phyloP scores from a whole-genome alignment of 2,888 invertebrate species.

The Meganola albula region DNA sequence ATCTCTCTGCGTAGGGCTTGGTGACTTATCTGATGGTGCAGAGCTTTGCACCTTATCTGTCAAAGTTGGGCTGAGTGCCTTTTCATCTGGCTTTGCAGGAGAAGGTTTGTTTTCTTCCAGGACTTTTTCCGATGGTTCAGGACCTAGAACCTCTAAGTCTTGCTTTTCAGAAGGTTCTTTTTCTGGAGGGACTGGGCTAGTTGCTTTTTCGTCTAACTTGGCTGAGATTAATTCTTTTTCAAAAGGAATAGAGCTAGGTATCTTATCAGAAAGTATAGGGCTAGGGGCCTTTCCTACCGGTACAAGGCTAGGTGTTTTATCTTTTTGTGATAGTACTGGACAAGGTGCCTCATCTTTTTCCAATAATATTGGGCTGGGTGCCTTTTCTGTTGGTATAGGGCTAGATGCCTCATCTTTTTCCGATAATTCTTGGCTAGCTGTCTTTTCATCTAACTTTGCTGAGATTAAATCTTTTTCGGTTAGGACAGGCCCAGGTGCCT shows the following conservation, averaged over 20 bases:
- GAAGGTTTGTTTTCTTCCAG: no score
- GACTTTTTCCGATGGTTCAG: no score
- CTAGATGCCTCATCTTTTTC: not conserved
- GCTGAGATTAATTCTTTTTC: slow-evolving; percentile 3
- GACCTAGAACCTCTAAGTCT: no score
- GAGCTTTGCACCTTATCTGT: no score
- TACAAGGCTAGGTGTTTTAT: slow-evolving; percentile 7
- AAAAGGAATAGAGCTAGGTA: not conserved
- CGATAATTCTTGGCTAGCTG: not conserved
- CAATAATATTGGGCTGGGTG: not conserved
- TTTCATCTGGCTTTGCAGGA: no score
- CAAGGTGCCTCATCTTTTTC: not conserved
- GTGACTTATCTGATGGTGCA: no score
- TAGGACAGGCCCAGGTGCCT: not conserved
- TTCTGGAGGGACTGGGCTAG: not conserved
- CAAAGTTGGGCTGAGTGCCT: no score
- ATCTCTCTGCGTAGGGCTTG: no score
- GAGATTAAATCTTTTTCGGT: not conserved
- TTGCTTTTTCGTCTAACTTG: slow-evolving; percentile 4
- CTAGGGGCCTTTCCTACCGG: slow-evolving; percentile 3
- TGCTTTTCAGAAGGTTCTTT: no score
- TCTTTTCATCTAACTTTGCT: not conserved
- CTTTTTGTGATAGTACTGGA: not conserved
- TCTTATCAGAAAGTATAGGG: not conserved
- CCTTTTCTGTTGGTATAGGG: not conserved